Base-by-base conservation (phyloP, 2,888 invertebrate genomes). In the Fissipunctia ypsillon region DNA sequence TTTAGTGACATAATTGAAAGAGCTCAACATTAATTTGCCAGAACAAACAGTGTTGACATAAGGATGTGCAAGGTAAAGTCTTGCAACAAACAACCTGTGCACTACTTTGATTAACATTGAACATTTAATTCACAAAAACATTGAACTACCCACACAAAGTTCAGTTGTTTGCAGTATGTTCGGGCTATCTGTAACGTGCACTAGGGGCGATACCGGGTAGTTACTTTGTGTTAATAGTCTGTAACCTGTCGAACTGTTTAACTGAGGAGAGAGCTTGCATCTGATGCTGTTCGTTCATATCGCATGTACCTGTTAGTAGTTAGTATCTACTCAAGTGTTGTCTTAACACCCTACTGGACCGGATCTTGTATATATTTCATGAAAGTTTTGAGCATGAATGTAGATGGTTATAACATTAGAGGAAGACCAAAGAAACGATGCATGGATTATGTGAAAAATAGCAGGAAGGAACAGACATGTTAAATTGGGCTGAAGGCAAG, bases 211-310 rank as follows among this genome's bases (percentile, higher is more conserved):
- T 70, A 70, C 67, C 25, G 43, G n/a, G 63, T 45, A 78, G 83
- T 78, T 82, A 78, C 56, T 77, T 52, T 72, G 59, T 75, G 74
- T 67, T 80, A 65, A 64, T 54, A 65, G 64, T 63, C 56, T 72
- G 73, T 66, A 72, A 82, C 73, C 76, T 84, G 87, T 79, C 85
- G 75, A 84, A 85, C 85, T 86, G 56, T 68, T 80, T 19, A 54
- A 57, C 69, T 59, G 69, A 50, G 38, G 50, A 56, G 43, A 56
- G 56, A 74, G 80, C 56, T 73, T 65, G 74, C 57, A 67, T 67
- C 67, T 78, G 74, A 28, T 72, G 45, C 31, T 69, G 72, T 66
- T 68, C 57, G 57, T 59, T 66, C 41, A 54, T 65, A 71, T 57
- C 41, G 35, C 54, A 61, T 16, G 48, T 35, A 66, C 28, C 4